Percentiles rank a stretch among this genome's conserved stretches.
Conservation (phyloP, 2,113 vertebrate species). For the Cryptoleucopteryx plumbea region DNA sequence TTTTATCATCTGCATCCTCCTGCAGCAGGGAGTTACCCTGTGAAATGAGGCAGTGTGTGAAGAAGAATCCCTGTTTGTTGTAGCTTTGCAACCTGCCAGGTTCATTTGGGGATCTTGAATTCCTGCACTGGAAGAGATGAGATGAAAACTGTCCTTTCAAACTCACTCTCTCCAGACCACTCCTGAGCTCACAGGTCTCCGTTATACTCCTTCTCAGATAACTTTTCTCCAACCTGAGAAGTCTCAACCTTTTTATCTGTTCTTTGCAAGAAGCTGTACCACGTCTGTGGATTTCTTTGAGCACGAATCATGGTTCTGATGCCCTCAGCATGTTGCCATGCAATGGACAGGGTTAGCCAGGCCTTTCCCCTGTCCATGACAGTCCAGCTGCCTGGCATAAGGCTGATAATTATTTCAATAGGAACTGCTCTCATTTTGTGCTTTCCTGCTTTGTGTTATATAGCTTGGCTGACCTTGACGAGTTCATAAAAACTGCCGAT, state of each 20-base stretch:
- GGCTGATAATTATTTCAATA: background rate
- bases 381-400: background rate
- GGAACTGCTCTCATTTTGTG: background rate
- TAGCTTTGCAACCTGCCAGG: background rate
- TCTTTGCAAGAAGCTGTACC: background rate
- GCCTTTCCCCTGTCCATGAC: background rate
- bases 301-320: background rate
- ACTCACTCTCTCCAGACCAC: background rate
- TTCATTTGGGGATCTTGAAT: background rate
- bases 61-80: background rate
- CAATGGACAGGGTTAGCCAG: background rate
- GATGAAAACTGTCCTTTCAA: background rate
- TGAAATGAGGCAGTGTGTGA: background rate
- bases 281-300: background rate
- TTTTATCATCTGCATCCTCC: background rate
- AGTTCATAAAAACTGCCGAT: conserved; percentile 75
- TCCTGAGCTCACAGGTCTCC: background rate
- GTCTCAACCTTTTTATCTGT: accelerated
- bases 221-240: background rate
- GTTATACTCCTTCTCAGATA: background rate
- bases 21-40: background rate
- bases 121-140: background rate
- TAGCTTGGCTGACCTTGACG: conserved; percentile 86
- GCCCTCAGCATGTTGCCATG: background rate
- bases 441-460: background rate